Percentiles rank a stretch among this genome's conserved stretches.
Conservation (phyloP, 2,113 vertebrate species). For the Camelus dromedarius region DNA sequence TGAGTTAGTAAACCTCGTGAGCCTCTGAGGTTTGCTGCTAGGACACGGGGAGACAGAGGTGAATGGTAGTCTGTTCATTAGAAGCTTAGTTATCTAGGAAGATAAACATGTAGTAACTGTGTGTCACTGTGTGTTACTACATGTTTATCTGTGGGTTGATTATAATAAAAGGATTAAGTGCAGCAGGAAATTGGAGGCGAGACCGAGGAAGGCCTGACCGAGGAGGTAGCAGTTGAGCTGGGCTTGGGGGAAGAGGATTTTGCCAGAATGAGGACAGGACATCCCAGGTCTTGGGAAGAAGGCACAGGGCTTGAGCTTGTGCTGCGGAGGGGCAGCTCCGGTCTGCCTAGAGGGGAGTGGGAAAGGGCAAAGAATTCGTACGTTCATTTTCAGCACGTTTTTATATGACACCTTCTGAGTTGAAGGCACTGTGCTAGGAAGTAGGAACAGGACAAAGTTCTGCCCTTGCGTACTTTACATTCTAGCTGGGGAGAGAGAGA, state of each 20-base stretch:
- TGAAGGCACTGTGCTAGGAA: not conserved
- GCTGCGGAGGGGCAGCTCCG: not conserved
- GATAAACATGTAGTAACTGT: not conserved
- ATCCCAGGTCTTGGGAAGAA: not conserved
- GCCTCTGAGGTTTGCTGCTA: not conserved
- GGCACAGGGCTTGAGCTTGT: not conserved
- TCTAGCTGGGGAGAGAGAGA: not conserved
- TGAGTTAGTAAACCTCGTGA: not conserved
- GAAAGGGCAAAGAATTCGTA: not conserved
- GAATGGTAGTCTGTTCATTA: not conserved
- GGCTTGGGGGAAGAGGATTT: not conserved
- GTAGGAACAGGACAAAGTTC: not conserved
- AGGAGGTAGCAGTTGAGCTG: not conserved
- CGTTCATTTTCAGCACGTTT: not conserved
- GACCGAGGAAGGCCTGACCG: not conserved
- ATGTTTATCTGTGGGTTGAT: not conserved
- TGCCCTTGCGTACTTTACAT: not conserved
- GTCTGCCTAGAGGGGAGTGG: not conserved
- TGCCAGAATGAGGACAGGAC: not conserved
- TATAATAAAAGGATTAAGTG: conserved; percentile 1
- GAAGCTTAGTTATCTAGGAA: not conserved
- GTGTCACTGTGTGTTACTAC: too few species aligned
- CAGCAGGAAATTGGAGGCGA: not conserved
- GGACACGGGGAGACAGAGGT: not conserved
- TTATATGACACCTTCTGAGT: not conserved